These are phyloP conservation scores for Tinea pellionella DNA, from an alignment of 2,888 invertebrate species.

Conservation along the genomic window DNA sequence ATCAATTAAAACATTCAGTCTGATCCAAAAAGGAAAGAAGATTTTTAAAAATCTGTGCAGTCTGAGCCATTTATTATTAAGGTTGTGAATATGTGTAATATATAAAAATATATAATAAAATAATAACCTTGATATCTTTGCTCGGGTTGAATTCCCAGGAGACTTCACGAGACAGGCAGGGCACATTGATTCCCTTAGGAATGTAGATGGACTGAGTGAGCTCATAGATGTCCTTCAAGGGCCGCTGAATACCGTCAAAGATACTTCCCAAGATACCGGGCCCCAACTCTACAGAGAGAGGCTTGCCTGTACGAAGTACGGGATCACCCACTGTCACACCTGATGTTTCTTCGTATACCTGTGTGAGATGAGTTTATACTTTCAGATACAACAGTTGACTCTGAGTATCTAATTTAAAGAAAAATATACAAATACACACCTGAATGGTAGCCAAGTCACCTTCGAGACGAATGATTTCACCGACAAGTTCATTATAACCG, in stretches of 20 bases:
- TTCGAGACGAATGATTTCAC: constrained; percentile 99
- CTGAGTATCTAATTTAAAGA: background rate
- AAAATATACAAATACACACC: constrained; percentile 64
- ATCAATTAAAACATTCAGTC: background rate
- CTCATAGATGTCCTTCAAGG: constrained; percentile 95
- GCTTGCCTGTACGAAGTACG: constrained; percentile 97
- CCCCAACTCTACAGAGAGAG: constrained; percentile 97
- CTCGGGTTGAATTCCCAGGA: constrained; percentile 85
- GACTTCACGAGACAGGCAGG: constrained; percentile 82
- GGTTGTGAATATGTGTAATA: no score
- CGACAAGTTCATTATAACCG: constrained; percentile 97
- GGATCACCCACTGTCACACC: constrained; percentile 99
- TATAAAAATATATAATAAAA: background rate
- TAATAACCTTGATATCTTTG: constrained; percentile 4
- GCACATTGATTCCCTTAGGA: constrained; percentile 97
- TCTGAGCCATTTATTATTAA: no score
- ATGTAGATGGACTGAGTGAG: constrained; percentile 97
- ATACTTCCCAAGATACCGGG: constrained; percentile 99
- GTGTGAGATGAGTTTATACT: constrained; percentile 11
- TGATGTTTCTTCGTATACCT: constrained; percentile 95
- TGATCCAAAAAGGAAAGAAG: background rate
- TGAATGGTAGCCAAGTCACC: constrained; percentile 99
- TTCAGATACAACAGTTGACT: no score
- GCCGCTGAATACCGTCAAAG: constrained; percentile 99
- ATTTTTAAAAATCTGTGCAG: no score